Evolutionary conservation across 2,888 invertebrate species (phyloP), one percentile per base, ranked within the genome.

Genomic region (Orthonevra nobilis): DNA sequence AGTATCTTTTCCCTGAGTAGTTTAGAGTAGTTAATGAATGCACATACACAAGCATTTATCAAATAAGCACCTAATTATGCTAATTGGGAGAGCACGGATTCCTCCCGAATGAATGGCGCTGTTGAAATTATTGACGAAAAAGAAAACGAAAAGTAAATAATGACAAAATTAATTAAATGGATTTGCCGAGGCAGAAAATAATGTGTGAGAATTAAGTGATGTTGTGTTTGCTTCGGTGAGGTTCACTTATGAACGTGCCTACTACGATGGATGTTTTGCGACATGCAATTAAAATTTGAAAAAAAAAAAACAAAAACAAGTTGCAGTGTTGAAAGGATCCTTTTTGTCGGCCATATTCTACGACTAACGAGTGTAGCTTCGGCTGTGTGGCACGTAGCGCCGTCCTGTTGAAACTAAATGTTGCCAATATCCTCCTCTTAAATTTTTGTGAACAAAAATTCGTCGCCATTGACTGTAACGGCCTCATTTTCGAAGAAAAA

Each of bases 91-190:
- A 54, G 40, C 72, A 66, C 77, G 72, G 36, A 72, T 69, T 61
- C 54, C 54, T 69, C 70, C 52, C 14, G 30, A 63, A 36, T 44
- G 20, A 70, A 42, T 50, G 56, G 30, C 46, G 19, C 32, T 50
- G 34, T 68, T 19, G 60, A 44, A 58, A 46, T 66, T n/a, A 26
- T 30, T 30, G n/a, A 61, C 38, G 20, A 32, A 34, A 34, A 19
- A 26, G 40, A 15, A 36, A n/a, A n/a, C n/a, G 14, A 12, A 32
- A 23, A 48, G 48, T 50, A 54, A 68, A 61, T 74, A 74, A 74
- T 74, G 77, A 77, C 64, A 58, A 12, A 70, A 70, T 44, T 64
- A 70, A 64, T 77, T 77, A 77, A 77, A 70, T 64, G 9, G n/a
- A 44, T 38, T 58, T 70, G 44, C 36, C 52, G 64, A 70, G 36